Evolutionary conservation across 2,888 invertebrate genomes (phyloP), one percentile per base, ranked within the genome.

Genomic region (Sphinx pinastri): DNA sequence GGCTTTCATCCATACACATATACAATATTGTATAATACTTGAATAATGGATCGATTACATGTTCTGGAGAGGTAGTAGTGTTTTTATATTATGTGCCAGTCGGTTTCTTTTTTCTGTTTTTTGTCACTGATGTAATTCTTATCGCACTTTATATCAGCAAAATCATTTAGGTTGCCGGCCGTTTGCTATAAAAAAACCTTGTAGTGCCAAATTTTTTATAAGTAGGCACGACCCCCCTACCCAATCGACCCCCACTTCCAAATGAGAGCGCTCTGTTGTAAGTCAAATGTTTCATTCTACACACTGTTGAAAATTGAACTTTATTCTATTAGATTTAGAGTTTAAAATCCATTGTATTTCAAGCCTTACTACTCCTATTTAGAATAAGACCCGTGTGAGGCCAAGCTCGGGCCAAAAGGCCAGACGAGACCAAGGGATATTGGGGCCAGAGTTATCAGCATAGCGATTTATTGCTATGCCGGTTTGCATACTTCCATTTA

Each of bases 281-380:
- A 63, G 47, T 63, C 49, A 49, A 49, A 63, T 47, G 16, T 63
- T 63, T 63, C 49, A 63, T 63, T 63, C 63, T 63, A 63, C 63
- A 63, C 49, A 49, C 63, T 63, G 63, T 63, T 63, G 49, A 47
- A 63, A 13, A 25, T 63, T 63, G 63, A 63, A 63, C 63, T 63
- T 63, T 63, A 63, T 63, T 63, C 63, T 63, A 63, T 63, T 63
- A 63, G 63, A 19, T 10, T 19, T 63, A 63, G 63, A 49, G 49
- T 63, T 63, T 49, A 63, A 63, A 63, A 63, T 63, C 63, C 19
- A 63, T 60, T 60, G 47, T 63, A 63, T 49, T 49, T 63, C 19
- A 19, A 63, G 63, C 63, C 63, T 63, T 63, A 63, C 19, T 63
- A 63, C 47, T 63, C 16, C 60, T 68, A 59, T 49, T 51, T 68